Evolutionary conservation across 2,797 vertebrate genomes (phyloP).

Genomic region (Meriones psammophilus): DNA sequence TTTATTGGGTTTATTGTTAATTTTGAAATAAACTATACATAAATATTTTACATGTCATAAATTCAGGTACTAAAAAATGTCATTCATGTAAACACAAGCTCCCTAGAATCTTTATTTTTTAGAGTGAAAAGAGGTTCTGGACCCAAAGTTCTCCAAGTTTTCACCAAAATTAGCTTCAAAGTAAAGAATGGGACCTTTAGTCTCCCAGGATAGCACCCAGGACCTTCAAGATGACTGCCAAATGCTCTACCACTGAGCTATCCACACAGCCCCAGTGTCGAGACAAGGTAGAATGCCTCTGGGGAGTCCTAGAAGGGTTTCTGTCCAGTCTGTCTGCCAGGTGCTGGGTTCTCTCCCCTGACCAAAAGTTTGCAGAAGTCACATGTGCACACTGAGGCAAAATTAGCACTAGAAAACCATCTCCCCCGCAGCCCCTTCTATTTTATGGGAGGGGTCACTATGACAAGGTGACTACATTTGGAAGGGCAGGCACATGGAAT

Average conservation of each 20-base stretch:
- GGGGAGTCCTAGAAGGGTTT: not conserved
- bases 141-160: not conserved
- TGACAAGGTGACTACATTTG: not conserved
- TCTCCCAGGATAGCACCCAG: not conserved
- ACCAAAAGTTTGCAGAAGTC: not conserved
- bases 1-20: not conserved
- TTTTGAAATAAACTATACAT: constrained; percentile 24
- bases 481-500: not conserved
- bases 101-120: not conserved
- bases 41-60: not conserved
- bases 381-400: not conserved
- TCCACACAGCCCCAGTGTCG: not conserved
- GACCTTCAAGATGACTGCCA: not conserved
- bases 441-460: not conserved
- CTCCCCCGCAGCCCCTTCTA: not conserved
- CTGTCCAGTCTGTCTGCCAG: not conserved
- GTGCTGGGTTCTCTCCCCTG: not conserved
- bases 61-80: not conserved
- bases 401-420: not conserved
- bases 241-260: not conserved
- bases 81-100: not conserved
- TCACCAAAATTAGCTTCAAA: not conserved
- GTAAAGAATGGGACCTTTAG: not conserved
- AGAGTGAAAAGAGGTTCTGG: not conserved
- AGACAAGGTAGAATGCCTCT: not conserved